These are phyloP conservation scores for Camelus dromedarius DNA, from an alignment of 2,113 vertebrate species.

Conservation along the genomic window DNA sequence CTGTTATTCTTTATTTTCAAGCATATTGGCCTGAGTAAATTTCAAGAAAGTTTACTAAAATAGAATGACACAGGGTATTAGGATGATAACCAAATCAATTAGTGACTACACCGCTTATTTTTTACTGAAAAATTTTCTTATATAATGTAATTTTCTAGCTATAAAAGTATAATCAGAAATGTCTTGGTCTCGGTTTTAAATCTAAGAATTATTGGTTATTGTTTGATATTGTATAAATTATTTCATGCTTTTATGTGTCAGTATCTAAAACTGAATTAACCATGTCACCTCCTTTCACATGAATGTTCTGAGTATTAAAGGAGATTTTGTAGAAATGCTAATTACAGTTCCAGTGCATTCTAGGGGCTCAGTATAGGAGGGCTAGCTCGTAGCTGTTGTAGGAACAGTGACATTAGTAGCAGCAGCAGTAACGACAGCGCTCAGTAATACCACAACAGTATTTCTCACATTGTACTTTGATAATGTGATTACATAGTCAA, in stretches of 20 bases:
- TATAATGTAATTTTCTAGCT: neutral
- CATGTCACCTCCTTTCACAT: neutral
- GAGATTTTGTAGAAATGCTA: neutral
- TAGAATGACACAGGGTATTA: no score
- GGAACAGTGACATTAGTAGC: neutral
- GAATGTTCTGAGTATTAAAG: neutral
- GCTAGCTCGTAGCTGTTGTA: neutral
- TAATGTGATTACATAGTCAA: neutral
- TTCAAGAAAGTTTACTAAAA: no score
- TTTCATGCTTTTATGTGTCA: neutral
- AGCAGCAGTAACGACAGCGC: neutral
- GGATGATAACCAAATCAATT: neutral
- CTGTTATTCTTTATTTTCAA: neutral
- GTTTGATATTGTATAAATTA: neutral
- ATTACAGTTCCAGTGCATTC: neutral
- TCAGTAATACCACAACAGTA: neutral
- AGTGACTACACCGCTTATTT: neutral
- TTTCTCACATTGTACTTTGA: neutral
- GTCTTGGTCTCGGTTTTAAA: neutral
- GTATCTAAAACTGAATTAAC: neutral
- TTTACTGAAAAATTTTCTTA: neutral
- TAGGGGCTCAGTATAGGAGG: neutral
- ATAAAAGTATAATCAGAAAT: neutral
- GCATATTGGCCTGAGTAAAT: no score
- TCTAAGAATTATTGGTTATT: neutral